A percentile compares a stretch with the other conserved stretches of the same genome.
phyloP scores from a whole-genome alignment of 2,113 vertebrate genomes.

The Laterallus jamaicensis region DNA sequence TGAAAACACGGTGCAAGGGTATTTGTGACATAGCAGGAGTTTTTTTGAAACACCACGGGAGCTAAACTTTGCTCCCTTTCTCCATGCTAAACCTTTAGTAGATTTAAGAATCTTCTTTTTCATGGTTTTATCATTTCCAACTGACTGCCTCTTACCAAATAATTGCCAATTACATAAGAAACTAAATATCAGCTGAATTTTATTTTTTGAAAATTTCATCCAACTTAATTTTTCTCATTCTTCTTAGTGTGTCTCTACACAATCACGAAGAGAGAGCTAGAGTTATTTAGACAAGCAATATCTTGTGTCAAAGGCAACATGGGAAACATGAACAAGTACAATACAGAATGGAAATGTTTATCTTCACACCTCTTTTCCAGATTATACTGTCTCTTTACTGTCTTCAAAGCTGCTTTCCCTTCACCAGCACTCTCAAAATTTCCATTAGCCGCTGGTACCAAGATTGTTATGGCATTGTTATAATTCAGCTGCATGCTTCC shows the following conservation, averaged over 20 bases:
- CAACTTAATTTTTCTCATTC: neutral
- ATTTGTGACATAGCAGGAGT: neutral
- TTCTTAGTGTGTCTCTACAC: neutral
- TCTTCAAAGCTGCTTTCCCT: neutral
- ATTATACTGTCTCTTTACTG: neutral
- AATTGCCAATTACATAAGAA: neutral
- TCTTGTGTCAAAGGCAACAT: neutral
- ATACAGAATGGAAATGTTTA: neutral
- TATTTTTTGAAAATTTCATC: neutral
- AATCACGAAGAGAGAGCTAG: neutral
- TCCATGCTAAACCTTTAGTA: neutral
- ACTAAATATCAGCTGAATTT: neutral
- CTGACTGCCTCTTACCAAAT: neutral
- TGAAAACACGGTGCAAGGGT: neutral
- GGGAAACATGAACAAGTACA: neutral
- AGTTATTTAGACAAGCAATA: neutral
- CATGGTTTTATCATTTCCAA: neutral
- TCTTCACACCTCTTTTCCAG: neutral
- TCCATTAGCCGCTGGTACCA: neutral
- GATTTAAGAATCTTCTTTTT: neutral
- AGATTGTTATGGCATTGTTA: neutral
- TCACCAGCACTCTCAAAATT: neutral
- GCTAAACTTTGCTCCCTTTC: neutral
- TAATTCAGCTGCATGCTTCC: neutral
- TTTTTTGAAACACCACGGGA: neutral